phyloP scores from a whole-genome alignment of 1,140 invertebrate species.

The Temnothorax curvispinosus region DNA sequence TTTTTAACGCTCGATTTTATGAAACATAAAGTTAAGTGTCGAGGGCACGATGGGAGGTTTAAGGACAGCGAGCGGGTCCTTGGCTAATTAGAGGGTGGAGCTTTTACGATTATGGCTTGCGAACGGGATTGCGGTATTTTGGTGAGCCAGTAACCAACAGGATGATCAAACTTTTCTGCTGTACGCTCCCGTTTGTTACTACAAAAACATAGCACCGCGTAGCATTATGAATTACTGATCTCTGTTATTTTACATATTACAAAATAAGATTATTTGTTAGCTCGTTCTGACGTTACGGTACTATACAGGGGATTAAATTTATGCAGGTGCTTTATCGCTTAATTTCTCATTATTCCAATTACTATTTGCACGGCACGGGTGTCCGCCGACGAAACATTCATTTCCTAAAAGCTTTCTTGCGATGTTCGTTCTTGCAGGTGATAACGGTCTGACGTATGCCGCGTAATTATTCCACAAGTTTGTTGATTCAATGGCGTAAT shows the following conservation, averaged over 20 bases:
- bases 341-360: conserved; percentile 53
- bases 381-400: conserved; percentile 29
- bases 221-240: not conserved
- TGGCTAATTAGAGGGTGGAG: conserved; percentile 27
- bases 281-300: not conserved
- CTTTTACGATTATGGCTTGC: conserved; percentile 30
- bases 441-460: not conserved
- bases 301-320: conserved; percentile 16
- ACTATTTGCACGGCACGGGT: not conserved
- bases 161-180: not conserved
- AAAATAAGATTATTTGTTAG: conserved; percentile 23
- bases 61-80: conserved; percentile 9
- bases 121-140: not conserved
- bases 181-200: not conserved
- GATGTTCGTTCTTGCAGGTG: conserved; percentile 16
- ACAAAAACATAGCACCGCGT: not conserved
- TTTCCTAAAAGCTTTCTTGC: conserved; percentile 51
- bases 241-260: not conserved
- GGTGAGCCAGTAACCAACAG: conserved; percentile 15
- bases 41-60: not conserved
- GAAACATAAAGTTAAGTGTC: conserved; percentile 31
- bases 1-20: conserved; percentile 53
- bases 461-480: conserved; percentile 34
- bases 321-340: conserved; percentile 27
- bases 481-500: conserved; percentile 21